Percentiles rank a stretch among this genome's conserved stretches.
These are phyloP conservation scores for Epinephelus malabaricus DNA, from an alignment of 2,797 vertebrate genomes.

Conservation along the genomic window DNA sequence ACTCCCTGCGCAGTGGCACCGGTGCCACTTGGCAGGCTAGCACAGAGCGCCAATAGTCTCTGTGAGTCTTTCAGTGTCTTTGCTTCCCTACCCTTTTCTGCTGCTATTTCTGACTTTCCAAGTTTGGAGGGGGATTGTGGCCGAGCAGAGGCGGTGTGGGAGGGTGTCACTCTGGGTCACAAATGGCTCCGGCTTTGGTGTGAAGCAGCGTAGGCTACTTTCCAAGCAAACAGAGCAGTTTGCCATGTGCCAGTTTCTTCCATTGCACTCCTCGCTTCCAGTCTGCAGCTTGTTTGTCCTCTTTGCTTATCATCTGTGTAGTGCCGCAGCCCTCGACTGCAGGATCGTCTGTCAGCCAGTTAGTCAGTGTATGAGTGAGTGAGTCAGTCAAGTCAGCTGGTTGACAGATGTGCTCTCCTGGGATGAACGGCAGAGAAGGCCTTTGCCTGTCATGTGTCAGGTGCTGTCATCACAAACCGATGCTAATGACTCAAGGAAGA, in stretches of 20 bases:
- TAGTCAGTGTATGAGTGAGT: constrained; percentile 57
- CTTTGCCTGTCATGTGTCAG: constrained; percentile 72
- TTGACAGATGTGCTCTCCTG: constrained; percentile 66
- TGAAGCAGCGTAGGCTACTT: constrained; percentile 16
- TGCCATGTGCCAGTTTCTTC: constrained; percentile 27
- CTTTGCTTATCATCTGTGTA: constrained; percentile 43
- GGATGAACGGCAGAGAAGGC: constrained; percentile 57
- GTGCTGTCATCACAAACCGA: constrained; percentile 68
- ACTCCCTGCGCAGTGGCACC: constrained; percentile 36
- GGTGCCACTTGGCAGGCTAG: constrained; percentile 64
- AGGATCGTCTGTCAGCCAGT: constrained; percentile 50
- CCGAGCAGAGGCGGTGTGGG: background rate
- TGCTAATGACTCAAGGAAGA: constrained; percentile 66
- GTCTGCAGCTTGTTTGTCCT: constrained; percentile 42
- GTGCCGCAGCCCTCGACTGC: constrained; percentile 23
- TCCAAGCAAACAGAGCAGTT: constrained; percentile 40
- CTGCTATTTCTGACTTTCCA: constrained; percentile 55
- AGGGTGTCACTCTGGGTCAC: constrained; percentile 22
- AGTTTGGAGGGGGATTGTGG: constrained; percentile 27
- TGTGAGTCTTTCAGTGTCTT: constrained; percentile 43
- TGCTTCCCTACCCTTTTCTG: constrained; percentile 47
- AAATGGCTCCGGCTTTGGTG: constrained; percentile 25
- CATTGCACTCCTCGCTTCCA: constrained; percentile 28
- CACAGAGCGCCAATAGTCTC: constrained; percentile 38
- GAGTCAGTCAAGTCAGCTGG: constrained; percentile 59